Conservation (phyloP, 2,113 vertebrate species). For the Rissa tridactyla region DNA sequence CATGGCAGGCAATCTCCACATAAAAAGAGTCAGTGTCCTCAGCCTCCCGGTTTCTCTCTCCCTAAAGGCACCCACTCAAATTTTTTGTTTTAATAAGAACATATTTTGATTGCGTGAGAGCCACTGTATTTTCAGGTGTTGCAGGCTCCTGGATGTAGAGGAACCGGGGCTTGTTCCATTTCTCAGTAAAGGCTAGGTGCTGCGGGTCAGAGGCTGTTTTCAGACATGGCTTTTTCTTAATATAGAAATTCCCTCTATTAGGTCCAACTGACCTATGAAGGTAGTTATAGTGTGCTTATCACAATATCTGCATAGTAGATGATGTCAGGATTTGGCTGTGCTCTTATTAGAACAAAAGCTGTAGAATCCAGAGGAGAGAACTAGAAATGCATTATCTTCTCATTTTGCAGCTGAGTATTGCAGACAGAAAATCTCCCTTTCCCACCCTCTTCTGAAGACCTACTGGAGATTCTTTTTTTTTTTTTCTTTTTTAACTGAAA, state of each 20-base stretch:
- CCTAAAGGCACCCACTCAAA: background rate
- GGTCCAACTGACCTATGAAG: background rate
- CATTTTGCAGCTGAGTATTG: background rate
- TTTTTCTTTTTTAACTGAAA: background rate
- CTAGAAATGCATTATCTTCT: background rate
- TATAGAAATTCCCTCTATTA: background rate
- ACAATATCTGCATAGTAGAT: background rate
- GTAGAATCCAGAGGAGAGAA: background rate
- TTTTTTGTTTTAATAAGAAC: background rate
- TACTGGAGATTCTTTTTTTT: background rate
- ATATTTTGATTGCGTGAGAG: background rate
- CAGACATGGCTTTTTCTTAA: background rate
- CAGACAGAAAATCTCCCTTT: background rate
- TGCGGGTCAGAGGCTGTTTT: background rate
- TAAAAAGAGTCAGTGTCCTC: background rate
- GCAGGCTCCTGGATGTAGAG: background rate
- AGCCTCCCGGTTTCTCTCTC: background rate
- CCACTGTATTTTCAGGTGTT: background rate
- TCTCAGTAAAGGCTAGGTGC: background rate
- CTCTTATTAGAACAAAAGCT: background rate
- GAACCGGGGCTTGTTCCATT: rapidly evolving
- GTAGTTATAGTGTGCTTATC: background rate
- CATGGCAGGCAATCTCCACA: background rate
- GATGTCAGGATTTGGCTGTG: background rate
- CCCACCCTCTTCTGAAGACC: background rate